These are phyloP conservation scores for Hassar affinis DNA, from an alignment of 2,113 vertebrate genomes.

Conservation along the genomic window DNA sequence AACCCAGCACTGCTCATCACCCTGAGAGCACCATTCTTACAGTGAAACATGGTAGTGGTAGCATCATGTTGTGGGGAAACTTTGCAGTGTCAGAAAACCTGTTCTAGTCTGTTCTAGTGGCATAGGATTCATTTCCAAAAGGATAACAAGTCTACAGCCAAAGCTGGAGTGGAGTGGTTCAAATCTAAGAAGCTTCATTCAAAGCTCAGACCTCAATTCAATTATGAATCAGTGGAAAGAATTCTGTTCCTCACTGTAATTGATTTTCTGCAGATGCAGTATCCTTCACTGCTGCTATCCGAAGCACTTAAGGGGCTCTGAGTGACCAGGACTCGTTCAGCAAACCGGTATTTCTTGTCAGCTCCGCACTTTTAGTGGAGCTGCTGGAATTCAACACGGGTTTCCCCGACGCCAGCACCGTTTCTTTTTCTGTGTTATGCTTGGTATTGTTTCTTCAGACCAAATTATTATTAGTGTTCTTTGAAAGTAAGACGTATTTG, in stretches of 20 bases:
- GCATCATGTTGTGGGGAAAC: neutral
- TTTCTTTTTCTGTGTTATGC: slow-evolving; percentile 50
- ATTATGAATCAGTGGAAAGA: neutral
- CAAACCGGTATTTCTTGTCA: slow-evolving; percentile 34
- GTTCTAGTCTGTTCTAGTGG: neutral
- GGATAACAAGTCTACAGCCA: neutral
- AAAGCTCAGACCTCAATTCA: neutral
- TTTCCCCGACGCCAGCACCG: neutral
- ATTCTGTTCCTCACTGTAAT: neutral
- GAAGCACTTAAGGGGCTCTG: slow-evolving; percentile 44
- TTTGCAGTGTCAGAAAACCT: neutral
- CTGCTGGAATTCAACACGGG: neutral
- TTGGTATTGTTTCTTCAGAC: slow-evolving; percentile 59
- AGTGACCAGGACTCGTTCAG: slow-evolving; percentile 10
- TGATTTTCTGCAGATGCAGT: slow-evolving; percentile 3
- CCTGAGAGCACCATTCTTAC: neutral
- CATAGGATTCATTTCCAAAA: neutral
- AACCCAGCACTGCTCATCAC: neutral
- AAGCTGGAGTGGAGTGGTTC: neutral
- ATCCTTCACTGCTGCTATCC: neutral
- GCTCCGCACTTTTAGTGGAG: neutral
- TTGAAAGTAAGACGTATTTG: slow-evolving; percentile 54
- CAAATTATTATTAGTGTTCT: slow-evolving; percentile 46
- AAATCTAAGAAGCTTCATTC: neutral
- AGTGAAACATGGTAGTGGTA: neutral